Percentiles rank a stretch among this genome's conserved stretches.
phyloP scores from a whole-genome alignment of 2,888 invertebrate species.

The Prosapia bicincta region DNA sequence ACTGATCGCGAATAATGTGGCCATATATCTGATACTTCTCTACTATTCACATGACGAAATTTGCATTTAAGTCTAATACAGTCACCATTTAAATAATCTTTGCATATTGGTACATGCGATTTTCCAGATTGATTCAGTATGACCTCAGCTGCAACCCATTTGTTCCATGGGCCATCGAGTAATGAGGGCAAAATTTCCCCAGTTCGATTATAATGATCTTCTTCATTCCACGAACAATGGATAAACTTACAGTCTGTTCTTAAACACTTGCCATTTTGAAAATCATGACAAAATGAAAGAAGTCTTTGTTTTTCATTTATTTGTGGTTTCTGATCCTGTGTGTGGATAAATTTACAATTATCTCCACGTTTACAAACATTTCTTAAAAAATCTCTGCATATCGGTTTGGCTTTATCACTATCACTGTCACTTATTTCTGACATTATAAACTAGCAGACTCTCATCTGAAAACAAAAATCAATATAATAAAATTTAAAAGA shows the following conservation, averaged over 20 bases:
- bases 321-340: slow-evolving; percentile 31
- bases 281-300: slow-evolving; percentile 61
- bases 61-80: slow-evolving; percentile 52
- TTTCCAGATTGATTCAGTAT: slow-evolving; percentile 14
- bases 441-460: background rate
- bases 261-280: slow-evolving; percentile 71
- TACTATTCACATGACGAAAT: slow-evolving; percentile 49
- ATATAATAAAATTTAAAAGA: too few relatives aligned
- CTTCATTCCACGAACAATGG: slow-evolving; percentile 73
- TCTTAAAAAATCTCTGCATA: slow-evolving; percentile 57
- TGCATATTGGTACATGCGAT: slow-evolving; percentile 52
- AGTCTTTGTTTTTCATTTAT: slow-evolving; percentile 4
- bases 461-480: too few relatives aligned
- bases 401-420: slow-evolving; percentile 35
- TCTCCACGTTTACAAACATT: slow-evolving; percentile 55
- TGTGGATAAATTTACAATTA: slow-evolving; percentile 37
- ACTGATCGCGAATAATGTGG: background rate
- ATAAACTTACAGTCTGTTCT: slow-evolving; percentile 71
- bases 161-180: slow-evolving; percentile 19
- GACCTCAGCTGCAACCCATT: slow-evolving; percentile 22
- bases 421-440: background rate
- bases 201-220: slow-evolving; percentile 66
- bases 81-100: slow-evolving; percentile 56
- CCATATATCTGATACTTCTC: slow-evolving; percentile 15
- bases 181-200: slow-evolving; percentile 61